A percentile compares a stretch with the other conserved stretches of the same genome.
phyloP scores from a whole-genome alignment of 30 jellyfish, hydroid and myxozoan species.

The Hydractinia symbiolongicarpus region DNA sequence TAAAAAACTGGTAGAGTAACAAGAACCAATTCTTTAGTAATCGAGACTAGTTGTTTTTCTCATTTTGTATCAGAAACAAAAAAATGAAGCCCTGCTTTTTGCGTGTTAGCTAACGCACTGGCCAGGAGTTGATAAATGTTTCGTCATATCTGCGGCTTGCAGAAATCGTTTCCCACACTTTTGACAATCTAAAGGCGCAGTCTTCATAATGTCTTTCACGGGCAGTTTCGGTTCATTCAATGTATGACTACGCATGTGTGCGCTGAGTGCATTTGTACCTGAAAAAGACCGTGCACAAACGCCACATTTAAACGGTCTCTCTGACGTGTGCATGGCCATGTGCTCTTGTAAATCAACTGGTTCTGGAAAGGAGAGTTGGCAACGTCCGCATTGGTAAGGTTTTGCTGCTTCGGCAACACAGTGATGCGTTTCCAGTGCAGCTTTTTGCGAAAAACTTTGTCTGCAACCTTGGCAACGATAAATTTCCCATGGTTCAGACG shows the following conservation, averaged over 20 bases:
- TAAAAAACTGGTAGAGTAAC: no score
- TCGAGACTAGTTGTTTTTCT: no score
- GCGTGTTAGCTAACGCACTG: constrained; percentile 54
- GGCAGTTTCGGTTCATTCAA: constrained; percentile 1
- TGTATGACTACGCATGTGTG: constrained; percentile 74
- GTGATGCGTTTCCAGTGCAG: constrained; percentile 60
- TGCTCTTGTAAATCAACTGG: constrained; percentile 46
- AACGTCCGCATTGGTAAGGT: constrained; percentile 55
- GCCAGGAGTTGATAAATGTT: constrained; percentile 74
- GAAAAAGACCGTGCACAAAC: constrained; percentile 71
- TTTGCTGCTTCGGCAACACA: constrained; percentile 54
- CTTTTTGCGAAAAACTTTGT: constrained; percentile 52
- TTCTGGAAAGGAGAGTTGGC: constrained; percentile 38
- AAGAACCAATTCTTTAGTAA: no score
- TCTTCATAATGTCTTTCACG: constrained; percentile 17
- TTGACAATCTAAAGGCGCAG: constrained; percentile 53
- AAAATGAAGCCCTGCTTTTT: no score
- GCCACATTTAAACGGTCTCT: constrained; percentile 83
- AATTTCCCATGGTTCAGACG: constrained; percentile 46
- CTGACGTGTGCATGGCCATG: constrained; percentile 60
- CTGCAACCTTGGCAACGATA: constrained; percentile 79
- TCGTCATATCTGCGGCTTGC: constrained; percentile 43
- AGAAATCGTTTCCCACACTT: constrained; percentile 72
- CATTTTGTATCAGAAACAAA: no score
- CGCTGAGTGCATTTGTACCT: constrained; percentile 55